Base-by-base conservation (phyloP, 2,797 vertebrate genomes). In the Arctocebus calabarensis region DNA sequence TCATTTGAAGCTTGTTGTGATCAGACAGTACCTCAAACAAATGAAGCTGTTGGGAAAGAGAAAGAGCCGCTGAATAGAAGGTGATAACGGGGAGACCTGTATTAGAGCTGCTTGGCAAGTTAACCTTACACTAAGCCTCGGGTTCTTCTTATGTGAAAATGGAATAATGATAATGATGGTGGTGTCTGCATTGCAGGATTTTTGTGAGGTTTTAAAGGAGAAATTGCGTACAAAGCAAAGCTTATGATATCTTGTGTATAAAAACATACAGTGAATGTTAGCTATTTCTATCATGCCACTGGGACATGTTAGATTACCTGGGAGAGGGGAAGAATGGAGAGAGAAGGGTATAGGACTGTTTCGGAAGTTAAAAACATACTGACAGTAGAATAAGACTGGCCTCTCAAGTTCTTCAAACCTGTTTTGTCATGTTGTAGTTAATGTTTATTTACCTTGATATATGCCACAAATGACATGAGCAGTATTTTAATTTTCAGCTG, bases 401-500 rank as follows among this genome's bases (percentile, higher is more conserved):
- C 27, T 93, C 27, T 95, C 32, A 59, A 78, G 19, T 93, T 84
- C 66, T 64, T 43, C 73, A 85, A 70, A 64, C 64, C 48, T 66
- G 9, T 23, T 92, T 59, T 55, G 37, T 93, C 27, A 32, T 66
- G 83, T 11, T 96, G 71, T 11, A 32, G 25, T 66, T 84, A n/a
- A 43, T 55, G 25, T 34, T 59, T 68, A 29, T 27, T 74, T 74
- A 71, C 59, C 37, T 90, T 59, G 62, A 25, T 88, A 23, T 19
- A 17, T 29, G 62, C 84, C 29, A 43, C 62, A 74, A 95, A 61
- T 94, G 86, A 87, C 34, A 59, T 70, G 34, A 87, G 20, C n/a
- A 86, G 22, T 74, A 78, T 91, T 96, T 94, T 95, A 71, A 62
- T 92, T 84, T 88, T 93, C 7, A 43, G 25, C 66, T 92, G 13